phyloP scores from a whole-genome alignment of 2,888 invertebrate species.

The Syrista parreyssii region DNA sequence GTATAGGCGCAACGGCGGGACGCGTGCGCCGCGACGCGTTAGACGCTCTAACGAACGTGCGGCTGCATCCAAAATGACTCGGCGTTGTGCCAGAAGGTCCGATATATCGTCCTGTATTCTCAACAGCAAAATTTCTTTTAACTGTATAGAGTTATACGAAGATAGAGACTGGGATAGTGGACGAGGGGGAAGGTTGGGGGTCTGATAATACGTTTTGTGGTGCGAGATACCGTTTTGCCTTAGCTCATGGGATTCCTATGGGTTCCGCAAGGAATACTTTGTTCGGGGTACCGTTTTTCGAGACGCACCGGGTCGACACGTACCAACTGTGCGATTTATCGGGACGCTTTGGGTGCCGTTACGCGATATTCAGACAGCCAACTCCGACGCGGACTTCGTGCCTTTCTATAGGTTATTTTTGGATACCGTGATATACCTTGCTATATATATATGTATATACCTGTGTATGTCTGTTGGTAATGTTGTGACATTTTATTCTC shows the following conservation, averaged over 20 bases:
- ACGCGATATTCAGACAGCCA: background rate
- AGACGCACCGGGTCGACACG: background rate
- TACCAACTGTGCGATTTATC: background rate
- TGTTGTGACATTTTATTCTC: background rate
- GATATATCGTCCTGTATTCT: background rate
- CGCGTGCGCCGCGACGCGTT: conserved; percentile 51
- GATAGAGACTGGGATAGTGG: background rate
- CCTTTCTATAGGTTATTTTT: background rate
- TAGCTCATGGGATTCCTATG: background rate
- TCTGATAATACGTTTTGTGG: background rate
- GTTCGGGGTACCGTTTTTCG: background rate
- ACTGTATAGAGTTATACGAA: background rate
- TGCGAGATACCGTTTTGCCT: background rate
- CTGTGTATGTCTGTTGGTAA: background rate
- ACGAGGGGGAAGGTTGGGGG: background rate
- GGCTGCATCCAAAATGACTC: conserved; percentile 47
- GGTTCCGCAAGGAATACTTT: background rate
- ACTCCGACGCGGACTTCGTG: background rate
- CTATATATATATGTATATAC: background rate
- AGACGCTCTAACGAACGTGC: conserved; percentile 59
- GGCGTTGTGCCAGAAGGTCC: background rate
- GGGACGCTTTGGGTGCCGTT: background rate
- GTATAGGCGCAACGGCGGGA: conserved; percentile 30
- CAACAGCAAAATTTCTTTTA: background rate
- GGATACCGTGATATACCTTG: background rate